Conservation (phyloP, 2,113 vertebrate species). For the Stictonetta naevosa region DNA sequence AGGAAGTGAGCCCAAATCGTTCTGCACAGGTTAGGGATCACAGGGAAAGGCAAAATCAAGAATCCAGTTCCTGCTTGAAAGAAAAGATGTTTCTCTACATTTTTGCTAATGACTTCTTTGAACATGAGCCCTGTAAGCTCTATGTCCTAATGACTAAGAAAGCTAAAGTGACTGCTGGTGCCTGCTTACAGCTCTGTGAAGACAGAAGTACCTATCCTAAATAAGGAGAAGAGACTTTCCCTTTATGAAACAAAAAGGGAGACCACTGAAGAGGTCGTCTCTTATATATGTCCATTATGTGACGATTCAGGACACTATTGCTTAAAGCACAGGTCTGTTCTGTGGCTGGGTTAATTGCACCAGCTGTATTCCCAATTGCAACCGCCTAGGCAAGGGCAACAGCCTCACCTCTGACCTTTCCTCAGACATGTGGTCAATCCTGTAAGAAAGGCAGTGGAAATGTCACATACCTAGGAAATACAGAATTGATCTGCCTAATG, state of each 20-base stretch:
- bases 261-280: neutral
- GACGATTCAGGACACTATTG: neutral
- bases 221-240: neutral
- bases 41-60: neutral
- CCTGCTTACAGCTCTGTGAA: neutral
- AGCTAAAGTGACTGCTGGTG: neutral
- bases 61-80: neutral
- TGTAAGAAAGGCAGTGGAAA: neutral
- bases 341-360: neutral
- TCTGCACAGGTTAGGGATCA: neutral
- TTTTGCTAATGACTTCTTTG: neutral
- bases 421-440: neutral
- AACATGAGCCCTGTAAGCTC: neutral
- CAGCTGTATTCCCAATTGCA: neutral
- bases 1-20: neutral
- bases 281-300: neutral
- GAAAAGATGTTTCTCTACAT: neutral
- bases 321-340: neutral
- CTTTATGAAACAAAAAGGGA: neutral
- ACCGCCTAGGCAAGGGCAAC: neutral
- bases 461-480: neutral
- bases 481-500: neutral
- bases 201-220: neutral
- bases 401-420: neutral
- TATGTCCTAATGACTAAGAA: neutral